phyloP scores from a whole-genome alignment of 1,140 invertebrate genomes.

The Cydia splendana region DNA sequence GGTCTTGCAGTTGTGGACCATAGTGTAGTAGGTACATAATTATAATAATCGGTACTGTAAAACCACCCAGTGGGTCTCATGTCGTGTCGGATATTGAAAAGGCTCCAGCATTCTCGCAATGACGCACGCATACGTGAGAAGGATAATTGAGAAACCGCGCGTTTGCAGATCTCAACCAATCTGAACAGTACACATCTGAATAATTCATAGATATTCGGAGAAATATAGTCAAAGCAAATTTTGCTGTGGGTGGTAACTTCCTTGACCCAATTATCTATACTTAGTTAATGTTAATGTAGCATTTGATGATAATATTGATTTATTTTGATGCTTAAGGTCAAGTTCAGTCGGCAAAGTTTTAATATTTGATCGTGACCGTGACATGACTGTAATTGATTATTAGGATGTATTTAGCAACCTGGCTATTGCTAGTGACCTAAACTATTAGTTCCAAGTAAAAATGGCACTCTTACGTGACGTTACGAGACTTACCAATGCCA shows the following conservation, averaged over 20 bases:
- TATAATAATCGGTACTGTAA: no score
- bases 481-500: no score
- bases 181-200: slow-evolving; percentile 22
- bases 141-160: slow-evolving; percentile 26
- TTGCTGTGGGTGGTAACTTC: neutral
- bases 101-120: neutral
- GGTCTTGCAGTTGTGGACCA: no score
- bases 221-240: slow-evolving; percentile 16
- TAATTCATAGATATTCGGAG: slow-evolving; percentile 24
- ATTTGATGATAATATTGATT: slow-evolving; percentile 3
- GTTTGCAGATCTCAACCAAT: slow-evolving; percentile 6
- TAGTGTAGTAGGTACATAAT: no score
- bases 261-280: slow-evolving; percentile 18
- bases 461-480: no score
- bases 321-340: neutral
- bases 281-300: neutral
- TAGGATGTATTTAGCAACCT: neutral
- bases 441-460: no score
- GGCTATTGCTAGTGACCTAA: neutral
- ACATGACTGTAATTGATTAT: neutral
- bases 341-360: neutral
- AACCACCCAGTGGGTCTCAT: no score
- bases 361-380: neutral
- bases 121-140: slow-evolving; percentile 9
- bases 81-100: neutral